Conservation (phyloP, 1,140 invertebrate genomes). For the Cydia splendana region DNA sequence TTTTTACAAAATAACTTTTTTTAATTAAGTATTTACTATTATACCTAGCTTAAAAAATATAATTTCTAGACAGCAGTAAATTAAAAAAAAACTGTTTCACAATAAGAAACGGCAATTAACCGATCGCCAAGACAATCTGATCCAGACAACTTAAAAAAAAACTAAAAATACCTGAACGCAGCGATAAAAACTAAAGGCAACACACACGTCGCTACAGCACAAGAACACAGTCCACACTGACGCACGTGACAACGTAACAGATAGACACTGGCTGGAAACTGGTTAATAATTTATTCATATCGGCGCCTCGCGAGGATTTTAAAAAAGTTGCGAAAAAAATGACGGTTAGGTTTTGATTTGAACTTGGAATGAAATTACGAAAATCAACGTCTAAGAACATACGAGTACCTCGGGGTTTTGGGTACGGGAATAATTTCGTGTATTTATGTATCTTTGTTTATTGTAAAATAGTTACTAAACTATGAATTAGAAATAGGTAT, state of each 20-base stretch:
- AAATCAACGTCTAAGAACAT: not conserved
- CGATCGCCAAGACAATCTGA: not conserved
- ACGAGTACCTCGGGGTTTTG: no score
- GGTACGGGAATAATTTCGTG: no score
- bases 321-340: conserved; percentile 17
- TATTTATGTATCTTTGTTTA: no score
- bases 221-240: not conserved
- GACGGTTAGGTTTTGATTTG: not conserved
- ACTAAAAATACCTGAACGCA: conserved; percentile 11
- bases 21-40: no score
- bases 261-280: conserved; percentile 13
- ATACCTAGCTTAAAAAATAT: no score
- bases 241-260: not conserved
- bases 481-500: no score
- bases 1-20: no score
- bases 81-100: not conserved
- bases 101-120: not conserved
- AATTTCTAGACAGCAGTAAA: not conserved
- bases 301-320: conserved; percentile 3
- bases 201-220: not conserved
- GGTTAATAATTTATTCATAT: conserved; percentile 11
- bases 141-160: not conserved
- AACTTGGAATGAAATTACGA: not conserved
- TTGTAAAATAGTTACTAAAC: no score
- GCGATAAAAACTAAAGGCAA: not conserved